A percentile compares a stretch with the other conserved stretches of the same genome.
phyloP scores from a whole-genome alignment of 2,888 invertebrate genomes.

The Drosophila crucigera region DNA sequence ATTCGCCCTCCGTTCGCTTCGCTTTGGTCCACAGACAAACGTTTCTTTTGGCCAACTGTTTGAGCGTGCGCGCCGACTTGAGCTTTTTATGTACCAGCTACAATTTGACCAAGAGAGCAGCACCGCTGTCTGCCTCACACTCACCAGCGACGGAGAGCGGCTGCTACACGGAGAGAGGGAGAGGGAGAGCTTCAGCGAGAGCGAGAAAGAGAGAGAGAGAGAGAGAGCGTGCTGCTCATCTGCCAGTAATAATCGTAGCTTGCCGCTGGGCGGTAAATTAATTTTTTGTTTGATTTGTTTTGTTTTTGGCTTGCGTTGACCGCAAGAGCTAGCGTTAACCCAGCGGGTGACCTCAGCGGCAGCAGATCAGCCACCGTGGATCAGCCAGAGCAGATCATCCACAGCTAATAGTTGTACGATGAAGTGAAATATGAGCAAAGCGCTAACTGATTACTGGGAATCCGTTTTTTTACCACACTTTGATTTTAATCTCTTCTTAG shows the following conservation, averaged over 20 bases:
- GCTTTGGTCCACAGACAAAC: constrained; percentile 72
- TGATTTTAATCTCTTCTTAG: not conserved
- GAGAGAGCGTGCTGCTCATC: constrained; percentile 20
- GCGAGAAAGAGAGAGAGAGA: not conserved
- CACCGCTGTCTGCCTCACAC: not conserved
- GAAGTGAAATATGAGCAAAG: constrained; percentile 16
- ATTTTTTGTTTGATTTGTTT: constrained; percentile 2
- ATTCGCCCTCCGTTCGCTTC: constrained; percentile 41
- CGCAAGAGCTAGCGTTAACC: constrained; percentile 29
- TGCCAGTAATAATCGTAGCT: not conserved
- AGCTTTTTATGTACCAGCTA: constrained; percentile 83
- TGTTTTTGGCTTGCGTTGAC: constrained; percentile 44
- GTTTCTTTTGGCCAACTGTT: constrained; percentile 82
- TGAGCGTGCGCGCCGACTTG: constrained; percentile 72
- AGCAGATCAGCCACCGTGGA: not conserved
- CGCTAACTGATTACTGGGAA: not conserved
- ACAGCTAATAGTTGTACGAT: too few relatives aligned
- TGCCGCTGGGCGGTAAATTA: constrained; percentile 53
- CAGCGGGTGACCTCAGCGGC: constrained; percentile 34
- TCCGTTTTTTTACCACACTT: not conserved
- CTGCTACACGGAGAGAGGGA: not conserved
- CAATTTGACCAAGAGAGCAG: constrained; percentile 47
- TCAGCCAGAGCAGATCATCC: not conserved
- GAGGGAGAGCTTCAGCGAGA: constrained; percentile 4
- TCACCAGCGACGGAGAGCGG: constrained; percentile 8